Evolutionary conservation across 2,888 invertebrate species (phyloP).

Genomic region (Creontiades dilutus): DNA sequence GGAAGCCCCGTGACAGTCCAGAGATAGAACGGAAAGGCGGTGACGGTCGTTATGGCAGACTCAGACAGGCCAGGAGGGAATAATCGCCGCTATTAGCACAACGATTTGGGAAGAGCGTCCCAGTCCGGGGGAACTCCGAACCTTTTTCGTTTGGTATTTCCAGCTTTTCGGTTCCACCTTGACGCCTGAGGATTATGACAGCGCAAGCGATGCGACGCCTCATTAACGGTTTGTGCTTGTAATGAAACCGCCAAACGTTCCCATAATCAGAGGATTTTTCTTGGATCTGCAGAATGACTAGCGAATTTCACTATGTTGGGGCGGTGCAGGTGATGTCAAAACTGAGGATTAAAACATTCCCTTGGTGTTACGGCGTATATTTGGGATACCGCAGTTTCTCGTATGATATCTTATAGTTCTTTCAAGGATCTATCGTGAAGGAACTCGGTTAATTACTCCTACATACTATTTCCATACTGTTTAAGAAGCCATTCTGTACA

Average conservation of each 20-base stretch:
- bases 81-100: constrained; percentile 10
- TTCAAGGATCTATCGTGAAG: too few species aligned
- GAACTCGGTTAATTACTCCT: too few species aligned
- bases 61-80: not conserved
- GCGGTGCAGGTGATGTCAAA: too few species aligned
- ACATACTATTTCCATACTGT: too few species aligned
- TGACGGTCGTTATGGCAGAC: constrained; percentile 3
- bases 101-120: constrained; percentile 28
- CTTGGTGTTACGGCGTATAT: too few species aligned
- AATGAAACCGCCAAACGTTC: constrained; percentile 14
- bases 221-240: constrained; percentile 7
- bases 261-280: constrained; percentile 7
- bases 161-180: constrained; percentile 3
- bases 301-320: not conserved
- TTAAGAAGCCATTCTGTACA: too few species aligned
- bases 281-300: not conserved
- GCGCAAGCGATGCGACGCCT: not conserved
- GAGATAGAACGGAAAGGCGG: not conserved
- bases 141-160: constrained; percentile 23
- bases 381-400: too few species aligned
- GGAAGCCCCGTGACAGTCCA: not conserved
- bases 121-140: not conserved
- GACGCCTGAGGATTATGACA: not conserved
- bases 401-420: too few species aligned
- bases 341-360: too few species aligned